Conservation (phyloP, 2,113 vertebrate genomes). For the Cololabis saira region DNA sequence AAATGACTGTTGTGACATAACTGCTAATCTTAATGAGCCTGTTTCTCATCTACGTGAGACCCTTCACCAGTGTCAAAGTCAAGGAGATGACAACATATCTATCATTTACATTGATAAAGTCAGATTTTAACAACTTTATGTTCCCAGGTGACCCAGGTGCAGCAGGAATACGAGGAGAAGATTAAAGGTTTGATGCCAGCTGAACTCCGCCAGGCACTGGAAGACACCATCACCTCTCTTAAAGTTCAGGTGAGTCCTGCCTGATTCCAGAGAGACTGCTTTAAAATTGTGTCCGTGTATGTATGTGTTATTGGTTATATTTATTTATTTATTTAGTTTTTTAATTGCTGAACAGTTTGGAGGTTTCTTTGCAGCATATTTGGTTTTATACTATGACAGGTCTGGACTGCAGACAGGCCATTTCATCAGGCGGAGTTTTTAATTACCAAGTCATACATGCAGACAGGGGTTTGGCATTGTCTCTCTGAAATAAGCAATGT, state of each 20-base stretch:
- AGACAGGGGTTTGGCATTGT: too few species aligned
- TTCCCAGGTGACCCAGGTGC: conserved; percentile 86
- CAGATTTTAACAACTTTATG: conserved; percentile 19
- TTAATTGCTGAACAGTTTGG: neutral
- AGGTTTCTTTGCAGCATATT: neutral
- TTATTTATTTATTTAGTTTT: neutral
- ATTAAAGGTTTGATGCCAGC: conserved; percentile 92
- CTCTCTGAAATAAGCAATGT: too few species aligned
- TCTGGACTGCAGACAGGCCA: too few species aligned
- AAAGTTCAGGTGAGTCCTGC: conserved; percentile 89
- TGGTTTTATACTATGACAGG: neutral
- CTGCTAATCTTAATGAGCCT: neutral
- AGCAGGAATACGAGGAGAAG: conserved; percentile 89
- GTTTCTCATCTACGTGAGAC: neutral
- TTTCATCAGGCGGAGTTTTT: too few species aligned
- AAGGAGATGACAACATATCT: neutral
- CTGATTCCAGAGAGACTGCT: neutral
- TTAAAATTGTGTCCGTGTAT: neutral
- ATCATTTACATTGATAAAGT: neutral
- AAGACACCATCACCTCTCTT: conserved; percentile 93
- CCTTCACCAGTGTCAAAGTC: neutral
- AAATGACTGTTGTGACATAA: neutral
- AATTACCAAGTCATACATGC: too few species aligned
- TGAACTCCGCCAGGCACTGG: conserved; percentile 87
- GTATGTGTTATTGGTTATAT: neutral